Base-by-base conservation (phyloP, 2,888 invertebrate species). In the Cordilura impudica region DNA sequence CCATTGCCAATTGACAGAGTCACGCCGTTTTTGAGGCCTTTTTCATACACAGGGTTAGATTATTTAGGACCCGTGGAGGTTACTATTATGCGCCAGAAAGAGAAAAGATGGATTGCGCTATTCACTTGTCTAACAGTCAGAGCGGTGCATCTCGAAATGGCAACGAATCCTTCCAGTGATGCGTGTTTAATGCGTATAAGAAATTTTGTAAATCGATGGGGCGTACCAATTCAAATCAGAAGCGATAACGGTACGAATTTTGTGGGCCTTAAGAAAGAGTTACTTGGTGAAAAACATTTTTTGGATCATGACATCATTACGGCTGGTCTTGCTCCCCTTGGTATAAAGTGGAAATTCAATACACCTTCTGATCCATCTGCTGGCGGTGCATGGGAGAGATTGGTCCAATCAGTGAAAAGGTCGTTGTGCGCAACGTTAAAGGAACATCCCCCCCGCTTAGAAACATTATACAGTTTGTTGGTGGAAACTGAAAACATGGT, bases 301-400 rank as follows among this genome's bases (percentile, higher is more conserved):
- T n/a, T 61, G 1, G 71, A 75, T 10, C 31, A 63, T 8, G 49
- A 67, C 8, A 10, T 6, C 3, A 29, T 74, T 21, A 54, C 29
- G 2, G n/a, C 35, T 2, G 6, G 8, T 5, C 26, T 70, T 2
- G 14, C 72, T 0, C 39, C 75, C 0, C 4, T 73, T 3, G 73
- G 65, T 2, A 61, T 77, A 1, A 51, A 73, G 18, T 81, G 78
- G 77, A 53, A 49, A 3, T 82, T 76, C 18, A 81, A 81, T 47
- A 75, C 70, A 1, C 81, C 81, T n/a, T 26, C 49, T 3, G 45
- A 79, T 18, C 82, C 81, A 1, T 47, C 60, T 14, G 81, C 79
- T 58, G 83, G 83, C 4, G 84, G 83, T 0, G 65, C 77, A 19
- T 85, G 84, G 84, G 79, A 81, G n/a, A 29, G 77, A 16, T 18